phyloP scores from a whole-genome alignment of 2,888 invertebrate species.

The Rhabditophanes sp. region DNA sequence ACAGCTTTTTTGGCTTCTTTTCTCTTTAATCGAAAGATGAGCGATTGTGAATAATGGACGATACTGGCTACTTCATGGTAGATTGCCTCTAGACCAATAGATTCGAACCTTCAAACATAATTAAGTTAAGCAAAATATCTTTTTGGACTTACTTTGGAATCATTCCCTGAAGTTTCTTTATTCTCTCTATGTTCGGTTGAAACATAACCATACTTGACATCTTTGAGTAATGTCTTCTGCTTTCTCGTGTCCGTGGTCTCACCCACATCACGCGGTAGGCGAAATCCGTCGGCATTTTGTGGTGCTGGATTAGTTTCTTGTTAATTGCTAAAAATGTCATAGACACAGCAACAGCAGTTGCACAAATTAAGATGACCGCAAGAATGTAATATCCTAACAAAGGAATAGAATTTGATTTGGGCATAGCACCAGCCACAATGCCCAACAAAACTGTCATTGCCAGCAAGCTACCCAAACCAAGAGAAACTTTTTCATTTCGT shows the following conservation, averaged over 20 bases:
- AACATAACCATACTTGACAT: too few species aligned
- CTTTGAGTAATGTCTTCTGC: constrained; percentile 2
- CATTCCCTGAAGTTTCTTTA: constrained; percentile 4
- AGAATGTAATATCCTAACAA: constrained; percentile 17
- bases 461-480: constrained; percentile 26
- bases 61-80: constrained; percentile 28
- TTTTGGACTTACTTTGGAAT: constrained; percentile 2
- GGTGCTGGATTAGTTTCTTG: constrained; percentile 21
- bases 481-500: constrained; percentile 33
- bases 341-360: constrained; percentile 28
- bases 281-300: constrained; percentile 13
- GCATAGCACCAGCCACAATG: constrained; percentile 38
- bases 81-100: constrained; percentile 20
- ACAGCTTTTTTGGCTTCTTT: too few species aligned
- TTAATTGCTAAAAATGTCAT: constrained; percentile 30
- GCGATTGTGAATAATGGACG: too few species aligned
- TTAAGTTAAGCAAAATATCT: neutral
- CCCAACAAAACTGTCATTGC: constrained; percentile 32
- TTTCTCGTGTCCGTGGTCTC: constrained; percentile 6
- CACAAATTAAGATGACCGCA: constrained; percentile 27
- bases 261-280: constrained; percentile 11
- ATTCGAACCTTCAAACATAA: constrained; percentile 5
- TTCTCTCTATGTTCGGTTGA: constrained; percentile 5
- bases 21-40: too few species aligned
- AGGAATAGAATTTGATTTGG: constrained; percentile 33